A percentile compares a stretch with the other conserved stretches of the same genome.
phyloP scores from a whole-genome alignment of 2,797 vertebrate species.

The Meda fulgida region DNA sequence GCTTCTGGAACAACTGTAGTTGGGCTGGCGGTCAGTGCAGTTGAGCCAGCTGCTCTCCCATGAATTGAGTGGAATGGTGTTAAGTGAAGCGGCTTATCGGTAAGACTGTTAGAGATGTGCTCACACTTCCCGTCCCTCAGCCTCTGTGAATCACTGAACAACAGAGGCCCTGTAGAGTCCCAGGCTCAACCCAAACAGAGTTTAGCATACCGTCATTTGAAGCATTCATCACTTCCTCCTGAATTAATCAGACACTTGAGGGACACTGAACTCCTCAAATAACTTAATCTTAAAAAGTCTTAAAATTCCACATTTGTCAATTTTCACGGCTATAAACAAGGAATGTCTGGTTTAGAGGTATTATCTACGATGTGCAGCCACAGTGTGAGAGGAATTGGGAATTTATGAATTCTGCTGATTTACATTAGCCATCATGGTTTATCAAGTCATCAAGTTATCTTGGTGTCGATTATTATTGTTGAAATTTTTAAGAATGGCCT shows the following conservation, averaged over 20 bases:
- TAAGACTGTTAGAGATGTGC: conserved; percentile 43
- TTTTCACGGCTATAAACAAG: conserved; percentile 12
- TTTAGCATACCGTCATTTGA: neutral
- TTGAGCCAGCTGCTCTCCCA: conserved; percentile 53
- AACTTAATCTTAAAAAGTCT: too few species aligned
- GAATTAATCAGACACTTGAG: conserved; percentile 10
- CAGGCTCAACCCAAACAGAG: neutral
- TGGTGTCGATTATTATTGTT: neutral
- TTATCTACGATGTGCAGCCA: neutral
- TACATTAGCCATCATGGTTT: neutral
- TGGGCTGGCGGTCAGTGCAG: neutral
- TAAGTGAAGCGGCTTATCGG: conserved; percentile 54
- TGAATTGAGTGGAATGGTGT: conserved; percentile 52
- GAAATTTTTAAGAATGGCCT: neutral
- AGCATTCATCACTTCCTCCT: conserved; percentile 12
- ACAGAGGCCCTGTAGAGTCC: conserved; percentile 24
- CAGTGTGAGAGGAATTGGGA: neutral
- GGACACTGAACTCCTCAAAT: neutral
- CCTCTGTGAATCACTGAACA: conserved; percentile 6
- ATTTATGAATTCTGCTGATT: neutral
- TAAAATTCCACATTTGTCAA: neutral
- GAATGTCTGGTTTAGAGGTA: conserved; percentile 8
- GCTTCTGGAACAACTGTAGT: conserved; percentile 8
- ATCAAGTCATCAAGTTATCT: too few species aligned
- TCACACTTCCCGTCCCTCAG: conserved; percentile 39